A percentile compares a stretch with the other conserved stretches of the same genome.
Conservation (phyloP, 2,888 invertebrate species). For the Macrophya annulata region DNA sequence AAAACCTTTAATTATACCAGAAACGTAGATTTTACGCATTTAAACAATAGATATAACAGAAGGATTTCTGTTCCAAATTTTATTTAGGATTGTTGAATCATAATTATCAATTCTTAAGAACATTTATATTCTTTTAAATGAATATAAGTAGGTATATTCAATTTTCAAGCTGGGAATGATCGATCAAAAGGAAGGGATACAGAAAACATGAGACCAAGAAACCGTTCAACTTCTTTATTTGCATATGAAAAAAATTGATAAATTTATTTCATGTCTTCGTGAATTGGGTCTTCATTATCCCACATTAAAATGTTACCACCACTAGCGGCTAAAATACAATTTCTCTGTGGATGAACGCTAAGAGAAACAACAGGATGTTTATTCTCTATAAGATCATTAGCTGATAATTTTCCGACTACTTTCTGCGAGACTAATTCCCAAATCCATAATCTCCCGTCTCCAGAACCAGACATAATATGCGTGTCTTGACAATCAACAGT, state of each 20-base stretch:
- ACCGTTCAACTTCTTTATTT: not conserved
- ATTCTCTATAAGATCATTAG: slow-evolving; percentile 74
- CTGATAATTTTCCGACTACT: slow-evolving; percentile 78
- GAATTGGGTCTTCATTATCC: slow-evolving; percentile 77
- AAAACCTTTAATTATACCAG: not conserved
- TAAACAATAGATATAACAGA: not conserved
- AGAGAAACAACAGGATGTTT: slow-evolving; percentile 83
- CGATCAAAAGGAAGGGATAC: not conserved
- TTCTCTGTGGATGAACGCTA: slow-evolving; percentile 90
- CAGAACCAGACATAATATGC: slow-evolving; percentile 94
- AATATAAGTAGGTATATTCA: not conserved
- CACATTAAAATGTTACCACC: slow-evolving; percentile 88
- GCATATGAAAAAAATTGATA: not conserved
- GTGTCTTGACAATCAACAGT: slow-evolving; percentile 92
- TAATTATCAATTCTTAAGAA: not conserved
- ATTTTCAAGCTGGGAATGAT: not conserved
- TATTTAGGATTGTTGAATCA: not conserved
- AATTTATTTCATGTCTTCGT: slow-evolving; percentile 27
- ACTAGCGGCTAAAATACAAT: slow-evolving; percentile 87
- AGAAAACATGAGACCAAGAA: not conserved
- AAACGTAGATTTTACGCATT: not conserved
- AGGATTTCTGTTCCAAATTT: not conserved
- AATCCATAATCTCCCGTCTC: slow-evolving; percentile 90
- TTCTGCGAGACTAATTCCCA: slow-evolving; percentile 94
- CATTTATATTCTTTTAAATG: not conserved